These are phyloP conservation scores for Temnothorax curvispinosus DNA, from an alignment of 1,140 invertebrate genomes.

Conservation along the genomic window DNA sequence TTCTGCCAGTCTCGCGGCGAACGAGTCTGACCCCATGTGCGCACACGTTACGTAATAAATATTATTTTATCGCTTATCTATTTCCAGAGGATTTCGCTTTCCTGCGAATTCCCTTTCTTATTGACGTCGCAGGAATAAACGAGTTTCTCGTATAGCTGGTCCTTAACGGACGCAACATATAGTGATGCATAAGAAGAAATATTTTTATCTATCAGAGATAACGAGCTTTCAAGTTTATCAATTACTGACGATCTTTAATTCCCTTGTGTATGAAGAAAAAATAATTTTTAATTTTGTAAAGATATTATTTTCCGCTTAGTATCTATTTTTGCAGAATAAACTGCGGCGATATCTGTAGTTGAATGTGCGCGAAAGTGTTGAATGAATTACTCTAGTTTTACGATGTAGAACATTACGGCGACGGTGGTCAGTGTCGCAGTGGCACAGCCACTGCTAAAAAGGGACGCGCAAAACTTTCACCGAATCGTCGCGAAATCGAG, in stretches of 20 bases:
- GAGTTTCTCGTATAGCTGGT: background rate
- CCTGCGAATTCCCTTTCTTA: slow-evolving; percentile 8
- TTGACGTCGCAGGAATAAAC: background rate
- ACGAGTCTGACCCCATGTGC: background rate
- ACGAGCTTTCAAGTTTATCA: background rate
- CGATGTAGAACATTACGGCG: background rate
- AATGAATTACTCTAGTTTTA: background rate
- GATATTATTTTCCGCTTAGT: background rate
- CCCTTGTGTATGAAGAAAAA: background rate
- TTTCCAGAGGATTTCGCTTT: background rate
- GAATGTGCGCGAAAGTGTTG: background rate
- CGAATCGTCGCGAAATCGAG: slow-evolving; percentile 74
- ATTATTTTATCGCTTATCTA: slow-evolving; percentile 6
- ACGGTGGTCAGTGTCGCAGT: slow-evolving; percentile 46
- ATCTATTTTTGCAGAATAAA: background rate
- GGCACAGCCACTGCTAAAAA: slow-evolving; percentile 59
- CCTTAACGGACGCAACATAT: background rate
- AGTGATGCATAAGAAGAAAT: background rate
- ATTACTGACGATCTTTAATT: background rate
- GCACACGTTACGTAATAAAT: slow-evolving; percentile 37
- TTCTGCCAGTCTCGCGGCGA: slow-evolving; percentile 14
- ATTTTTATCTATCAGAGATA: slow-evolving; percentile 3
- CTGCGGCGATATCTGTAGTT: background rate
- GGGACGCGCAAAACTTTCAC: slow-evolving; percentile 68
- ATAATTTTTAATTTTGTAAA: background rate